These are phyloP conservation scores for Pachycephala philippinensis DNA, from an alignment of 2,113 vertebrate genomes.

Conservation along the genomic window DNA sequence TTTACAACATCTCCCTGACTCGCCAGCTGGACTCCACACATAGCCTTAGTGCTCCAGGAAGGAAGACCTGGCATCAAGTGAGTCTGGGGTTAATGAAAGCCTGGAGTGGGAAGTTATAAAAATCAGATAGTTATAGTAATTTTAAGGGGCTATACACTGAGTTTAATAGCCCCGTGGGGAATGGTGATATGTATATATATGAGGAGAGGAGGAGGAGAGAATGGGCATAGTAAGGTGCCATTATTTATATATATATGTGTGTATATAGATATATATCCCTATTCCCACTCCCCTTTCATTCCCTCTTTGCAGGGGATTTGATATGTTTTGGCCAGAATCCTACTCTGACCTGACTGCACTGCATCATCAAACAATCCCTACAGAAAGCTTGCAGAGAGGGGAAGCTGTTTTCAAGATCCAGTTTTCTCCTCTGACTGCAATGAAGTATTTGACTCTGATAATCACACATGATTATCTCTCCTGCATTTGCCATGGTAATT, in stretches of 20 bases:
- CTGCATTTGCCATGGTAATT: not conserved
- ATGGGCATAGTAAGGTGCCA: not conserved
- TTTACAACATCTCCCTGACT: not conserved
- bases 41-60: slow-evolving; percentile 47
- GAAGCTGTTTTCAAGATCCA: not conserved
- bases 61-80: slow-evolving; percentile 46
- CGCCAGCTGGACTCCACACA: slow-evolving; percentile 43
- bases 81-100: slow-evolving; percentile 55
- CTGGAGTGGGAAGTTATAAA: slow-evolving; percentile 54
- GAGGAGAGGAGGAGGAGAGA: not conserved
- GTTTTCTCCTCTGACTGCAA: not conserved
- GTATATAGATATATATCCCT: not conserved
- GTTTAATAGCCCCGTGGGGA: not conserved
- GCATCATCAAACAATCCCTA: not conserved
- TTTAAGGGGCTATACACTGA: not conserved
- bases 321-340: not conserved
- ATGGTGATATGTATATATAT: not conserved
- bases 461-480: not conserved
- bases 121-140: slow-evolving; percentile 50
- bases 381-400: not conserved
- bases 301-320: not conserved
- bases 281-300: not conserved
- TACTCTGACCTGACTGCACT: not conserved
- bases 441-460: not conserved
- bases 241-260: not conserved